Conservation (phyloP, 2,888 invertebrate genomes). For the Ochlodes sylvanus region DNA sequence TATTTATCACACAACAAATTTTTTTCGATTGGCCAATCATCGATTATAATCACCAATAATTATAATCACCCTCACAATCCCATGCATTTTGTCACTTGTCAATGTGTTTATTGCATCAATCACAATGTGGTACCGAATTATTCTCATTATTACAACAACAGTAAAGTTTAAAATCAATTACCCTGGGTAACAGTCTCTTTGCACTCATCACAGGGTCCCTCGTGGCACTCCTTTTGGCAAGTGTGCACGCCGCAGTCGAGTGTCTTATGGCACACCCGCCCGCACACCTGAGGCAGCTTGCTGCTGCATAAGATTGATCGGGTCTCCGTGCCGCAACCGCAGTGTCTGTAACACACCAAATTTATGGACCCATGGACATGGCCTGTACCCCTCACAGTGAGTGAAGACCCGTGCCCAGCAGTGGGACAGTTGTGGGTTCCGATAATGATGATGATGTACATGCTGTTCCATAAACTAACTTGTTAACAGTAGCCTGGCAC, state of each 20-base stretch:
- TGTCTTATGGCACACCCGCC: conserved; percentile 88
- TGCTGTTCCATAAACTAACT: conserved; percentile 61
- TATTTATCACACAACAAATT: too few species aligned
- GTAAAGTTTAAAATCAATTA: conserved; percentile 50
- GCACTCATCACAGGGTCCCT: conserved; percentile 91
- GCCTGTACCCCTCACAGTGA: too few species aligned
- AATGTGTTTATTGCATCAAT: too few species aligned
- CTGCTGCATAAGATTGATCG: conserved; percentile 89
- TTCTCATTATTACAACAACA: neutral
- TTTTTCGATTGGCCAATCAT: too few species aligned
- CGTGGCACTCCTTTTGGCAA: conserved; percentile 91
- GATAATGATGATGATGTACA: too few species aligned
- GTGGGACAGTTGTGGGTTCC: too few species aligned
- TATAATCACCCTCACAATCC: too few species aligned
- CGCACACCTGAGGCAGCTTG: conserved; percentile 90
- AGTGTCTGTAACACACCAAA: conserved; percentile 74
- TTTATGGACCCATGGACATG: too few species aligned
- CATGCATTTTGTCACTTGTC: too few species aligned
- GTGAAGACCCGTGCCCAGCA: too few species aligned
- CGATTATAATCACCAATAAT: too few species aligned
- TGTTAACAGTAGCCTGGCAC: conserved; percentile 90
- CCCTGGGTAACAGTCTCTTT: conserved; percentile 87
- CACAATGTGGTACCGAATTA: too few species aligned
- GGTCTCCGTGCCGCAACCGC: conserved; percentile 91
- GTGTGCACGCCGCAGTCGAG: conserved; percentile 92